phyloP scores from a whole-genome alignment of 2,888 invertebrate genomes.

The Aleiodes leptofemur region DNA sequence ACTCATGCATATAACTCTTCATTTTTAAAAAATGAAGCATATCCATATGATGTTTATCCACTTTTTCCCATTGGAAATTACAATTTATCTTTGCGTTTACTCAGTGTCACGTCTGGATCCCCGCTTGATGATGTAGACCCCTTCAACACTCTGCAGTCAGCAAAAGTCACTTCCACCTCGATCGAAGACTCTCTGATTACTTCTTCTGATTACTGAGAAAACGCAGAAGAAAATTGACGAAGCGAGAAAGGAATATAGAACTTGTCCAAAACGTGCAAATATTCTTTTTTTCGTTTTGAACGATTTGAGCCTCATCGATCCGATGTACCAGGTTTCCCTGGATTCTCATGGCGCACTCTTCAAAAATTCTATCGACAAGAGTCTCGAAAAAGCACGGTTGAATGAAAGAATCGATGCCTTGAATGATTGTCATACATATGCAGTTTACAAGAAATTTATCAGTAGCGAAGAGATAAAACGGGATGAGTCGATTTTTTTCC shows the following conservation, averaged over 20 bases:
- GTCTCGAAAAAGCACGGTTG: conserved; percentile 82
- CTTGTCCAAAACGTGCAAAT: conserved; percentile 88
- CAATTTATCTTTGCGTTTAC: conserved; percentile 76
- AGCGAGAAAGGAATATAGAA: conserved; percentile 88
- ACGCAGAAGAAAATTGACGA: conserved; percentile 91
- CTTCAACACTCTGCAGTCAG: conserved; percentile 88
- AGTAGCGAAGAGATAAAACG: too few relatives aligned
- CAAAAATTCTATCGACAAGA: conserved; percentile 88
- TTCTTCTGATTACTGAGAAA: conserved; percentile 83
- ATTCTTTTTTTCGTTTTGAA: conserved; percentile 92
- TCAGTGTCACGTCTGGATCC: conserved; percentile 86
- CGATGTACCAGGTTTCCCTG: conserved; percentile 95
- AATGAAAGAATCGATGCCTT: conserved; percentile 85
- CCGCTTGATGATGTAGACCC: conserved; percentile 92
- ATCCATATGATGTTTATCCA: too few relatives aligned
- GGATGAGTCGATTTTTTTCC: too few relatives aligned
- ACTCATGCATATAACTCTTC: too few relatives aligned
- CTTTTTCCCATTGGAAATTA: too few relatives aligned
- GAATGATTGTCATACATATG: conserved; percentile 91
- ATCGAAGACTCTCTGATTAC: conserved; percentile 88
- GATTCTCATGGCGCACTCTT: conserved; percentile 90
- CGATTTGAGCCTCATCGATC: conserved; percentile 91
- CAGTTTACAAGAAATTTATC: conserved; percentile 87
- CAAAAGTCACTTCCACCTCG: conserved; percentile 87
- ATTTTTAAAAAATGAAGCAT: too few relatives aligned